Evolutionary conservation across 2,888 invertebrate species (phyloP).

Genomic region (Epinotia ramella): DNA sequence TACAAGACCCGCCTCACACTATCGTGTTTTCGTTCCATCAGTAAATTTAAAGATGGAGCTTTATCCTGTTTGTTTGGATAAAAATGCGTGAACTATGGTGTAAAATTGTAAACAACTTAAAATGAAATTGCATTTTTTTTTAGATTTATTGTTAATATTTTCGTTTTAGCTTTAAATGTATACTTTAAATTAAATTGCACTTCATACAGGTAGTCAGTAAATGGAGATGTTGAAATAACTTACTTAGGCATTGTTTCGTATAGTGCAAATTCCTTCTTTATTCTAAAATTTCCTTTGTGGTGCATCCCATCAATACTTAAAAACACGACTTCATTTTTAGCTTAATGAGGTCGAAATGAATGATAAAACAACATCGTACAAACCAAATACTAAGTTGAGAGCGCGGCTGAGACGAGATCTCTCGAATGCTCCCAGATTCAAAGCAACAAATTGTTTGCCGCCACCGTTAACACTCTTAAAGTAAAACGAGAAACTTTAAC

Average conservation of each 20-base stretch:
- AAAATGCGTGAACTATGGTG: background rate
- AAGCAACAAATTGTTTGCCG: slow-evolving; percentile 20
- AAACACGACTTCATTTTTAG: background rate
- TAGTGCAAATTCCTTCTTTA: too few species aligned
- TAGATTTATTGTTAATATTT: too few species aligned
- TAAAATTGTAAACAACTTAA: slow-evolving; percentile 1
- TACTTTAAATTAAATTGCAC: background rate
- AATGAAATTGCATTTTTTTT: background rate
- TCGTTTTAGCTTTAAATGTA: too few species aligned
- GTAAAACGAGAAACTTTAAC: slow-evolving; percentile 41
- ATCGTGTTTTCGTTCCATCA: slow-evolving; percentile 72
- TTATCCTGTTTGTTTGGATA: slow-evolving; percentile 34
- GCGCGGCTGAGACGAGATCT: slow-evolving; percentile 1
- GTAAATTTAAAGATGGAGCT: slow-evolving; percentile 47
- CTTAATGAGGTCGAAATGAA: slow-evolving; percentile 4
- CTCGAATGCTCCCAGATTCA: slow-evolving; percentile 11
- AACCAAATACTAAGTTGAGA: background rate
- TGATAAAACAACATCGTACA: slow-evolving; percentile 11
- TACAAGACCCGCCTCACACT: slow-evolving; percentile 61
- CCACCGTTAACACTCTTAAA: slow-evolving; percentile 39
- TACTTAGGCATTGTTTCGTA: too few species aligned
- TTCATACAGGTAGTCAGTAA: background rate
- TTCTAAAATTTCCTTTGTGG: background rate
- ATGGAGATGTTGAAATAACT: too few species aligned
- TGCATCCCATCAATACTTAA: background rate